Evolutionary conservation across 2,797 vertebrate species (phyloP), one percentile per base, ranked within the genome.

Genomic region (Xerus rutilus): DNA sequence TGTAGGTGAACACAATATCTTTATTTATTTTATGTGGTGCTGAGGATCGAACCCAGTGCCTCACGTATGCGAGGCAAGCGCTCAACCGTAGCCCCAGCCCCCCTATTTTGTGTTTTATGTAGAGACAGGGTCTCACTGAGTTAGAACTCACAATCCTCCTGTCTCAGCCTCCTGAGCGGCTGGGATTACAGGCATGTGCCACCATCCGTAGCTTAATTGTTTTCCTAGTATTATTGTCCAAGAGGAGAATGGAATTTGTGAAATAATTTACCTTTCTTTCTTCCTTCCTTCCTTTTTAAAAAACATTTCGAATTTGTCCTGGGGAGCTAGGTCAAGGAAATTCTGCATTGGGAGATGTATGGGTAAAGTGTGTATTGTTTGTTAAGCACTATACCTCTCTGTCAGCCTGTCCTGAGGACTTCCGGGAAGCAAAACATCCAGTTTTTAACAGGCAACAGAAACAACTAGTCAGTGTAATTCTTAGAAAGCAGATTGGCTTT

Each of bases 251-350:
- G 11, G 21, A 84, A 32, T 86, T 52, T 15, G 57, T 87, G 79
- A 49, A 35, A 20, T 88, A 89, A 86, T 32, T 74, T 93, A 47
- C 20, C 11, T 7, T 13, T 28, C 89, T 95, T 65, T 57, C 59
- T 82, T 92, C 78, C 17, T 54, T 54, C 17, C 17, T 21, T 76
- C 7, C 59, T 79, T 67, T 86, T 91, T 39, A 39, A 39, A 39
- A 39, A 87, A n/a, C 67, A 79, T 88, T 96, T 95, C 30, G 86
- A 87, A 76, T 73, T 43, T 59, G 35, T 96, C 92, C 32, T 94
- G 43, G 70, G 18, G 23, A 93, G 62, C 21, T 79, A 86, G 45
- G 88, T 89, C 25, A n/a, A 74, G 87, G 67, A 70, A 84, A 81
- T 89, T 93, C 18, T 88, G 6, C 25, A n/a, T 87, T 87, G 32